phyloP scores from a whole-genome alignment of 2,888 invertebrate genomes.

The Laspeyria flexula region DNA sequence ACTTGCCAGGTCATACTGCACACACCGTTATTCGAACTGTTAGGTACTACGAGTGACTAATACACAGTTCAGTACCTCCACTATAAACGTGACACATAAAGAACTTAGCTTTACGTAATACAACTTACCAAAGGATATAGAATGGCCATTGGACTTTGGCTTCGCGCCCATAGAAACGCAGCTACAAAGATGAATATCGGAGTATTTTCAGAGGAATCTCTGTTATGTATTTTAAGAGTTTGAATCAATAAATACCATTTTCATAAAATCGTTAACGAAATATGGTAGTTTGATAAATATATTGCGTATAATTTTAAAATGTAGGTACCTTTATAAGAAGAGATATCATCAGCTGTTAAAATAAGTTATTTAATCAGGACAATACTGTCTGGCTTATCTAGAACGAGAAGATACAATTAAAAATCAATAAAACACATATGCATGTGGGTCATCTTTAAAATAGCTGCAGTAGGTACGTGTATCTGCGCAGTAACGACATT shows the following conservation, averaged over 20 bases:
- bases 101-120: constrained; percentile 35
- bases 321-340: neutral
- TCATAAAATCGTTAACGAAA: too few species aligned
- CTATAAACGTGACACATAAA: constrained; percentile 44
- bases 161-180: constrained; percentile 19
- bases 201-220: constrained; percentile 10
- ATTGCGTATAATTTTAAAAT: too few species aligned
- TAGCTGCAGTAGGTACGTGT: constrained; percentile 30
- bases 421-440: constrained; percentile 42
- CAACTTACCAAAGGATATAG: constrained; percentile 25
- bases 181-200: constrained; percentile 18
- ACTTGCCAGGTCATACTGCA: constrained; percentile 35
- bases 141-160: constrained; percentile 32
- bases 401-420: constrained; percentile 32
- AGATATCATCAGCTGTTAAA: neutral
- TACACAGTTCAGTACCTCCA: constrained; percentile 9
- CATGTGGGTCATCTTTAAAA: constrained; percentile 43
- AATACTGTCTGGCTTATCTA: constrained; percentile 19
- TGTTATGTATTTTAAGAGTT: neutral
- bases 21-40: constrained; percentile 47
- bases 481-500: constrained; percentile 39
- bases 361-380: neutral
- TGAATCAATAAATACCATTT: too few species aligned
- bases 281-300: too few species aligned
- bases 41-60: constrained; percentile 45